Evolutionary conservation across 2,797 vertebrate species (phyloP).

Genomic region (Cyprinodon diabolis): DNA sequence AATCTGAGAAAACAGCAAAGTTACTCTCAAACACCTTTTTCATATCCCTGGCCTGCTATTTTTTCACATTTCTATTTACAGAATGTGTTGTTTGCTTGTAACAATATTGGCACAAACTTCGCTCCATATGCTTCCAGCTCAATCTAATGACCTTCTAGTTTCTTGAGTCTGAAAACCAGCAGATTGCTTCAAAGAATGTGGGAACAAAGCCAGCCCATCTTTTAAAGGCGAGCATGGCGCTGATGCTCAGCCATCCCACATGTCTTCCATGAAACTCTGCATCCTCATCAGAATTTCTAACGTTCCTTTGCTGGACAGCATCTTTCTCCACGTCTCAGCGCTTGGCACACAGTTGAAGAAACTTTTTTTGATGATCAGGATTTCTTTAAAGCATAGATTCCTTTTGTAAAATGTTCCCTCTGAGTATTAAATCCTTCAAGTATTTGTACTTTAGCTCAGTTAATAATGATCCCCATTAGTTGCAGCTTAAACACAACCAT

Average conservation of each 20-base stretch:
- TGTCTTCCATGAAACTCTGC: slow-evolving; percentile 48
- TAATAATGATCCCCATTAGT: not conserved
- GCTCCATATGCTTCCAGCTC: not conserved
- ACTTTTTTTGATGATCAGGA: slow-evolving; percentile 3
- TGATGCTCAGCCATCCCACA: slow-evolving; percentile 52
- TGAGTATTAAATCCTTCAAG: not conserved
- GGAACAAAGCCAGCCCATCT: slow-evolving; percentile 36
- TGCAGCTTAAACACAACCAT: not conserved
- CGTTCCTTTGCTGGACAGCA: slow-evolving; percentile 2
- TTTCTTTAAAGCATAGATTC: slow-evolving; percentile 21
- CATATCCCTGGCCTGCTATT: no score
- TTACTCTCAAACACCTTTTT: no score
- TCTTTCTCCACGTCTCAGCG: not conserved
- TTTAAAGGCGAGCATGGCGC: slow-evolving; percentile 41
- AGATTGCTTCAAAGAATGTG: slow-evolving; percentile 31
- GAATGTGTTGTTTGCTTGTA: no score
- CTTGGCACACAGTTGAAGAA: not conserved
- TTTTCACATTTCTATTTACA: no score
- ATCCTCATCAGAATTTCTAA: slow-evolving; percentile 25
- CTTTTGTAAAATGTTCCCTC: slow-evolving; percentile 3
- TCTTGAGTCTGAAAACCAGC: not conserved
- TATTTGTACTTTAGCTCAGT: not conserved
- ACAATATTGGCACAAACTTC: no score
- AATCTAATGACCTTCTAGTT: not conserved
- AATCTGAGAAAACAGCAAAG: no score